Base-by-base conservation (phyloP, 37 sponge, comb jelly and placozoan genomes). In the Beroe ovata region DNA sequence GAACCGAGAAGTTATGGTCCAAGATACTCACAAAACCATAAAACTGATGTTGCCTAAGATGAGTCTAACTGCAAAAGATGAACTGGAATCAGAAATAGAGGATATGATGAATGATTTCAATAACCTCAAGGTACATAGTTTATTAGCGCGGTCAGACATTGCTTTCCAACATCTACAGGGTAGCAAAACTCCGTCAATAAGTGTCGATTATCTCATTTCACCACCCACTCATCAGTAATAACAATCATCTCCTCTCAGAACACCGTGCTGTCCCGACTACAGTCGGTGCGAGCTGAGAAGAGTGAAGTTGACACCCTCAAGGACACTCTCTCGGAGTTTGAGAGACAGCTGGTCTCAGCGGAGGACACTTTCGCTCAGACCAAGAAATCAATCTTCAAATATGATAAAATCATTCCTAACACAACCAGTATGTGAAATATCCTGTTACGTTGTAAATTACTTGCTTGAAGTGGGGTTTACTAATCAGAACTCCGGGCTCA, bases 21-120 rank as follows among this genome's bases (percentile, higher is more conserved):
- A 77, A 36, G 84, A 77, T 39, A 77, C 84, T n/a, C 84, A 77
- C 47, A 77, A 41, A 30, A 77, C 84, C 47, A 77, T 77, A 14
- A 77, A 42, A 40, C 20, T 42, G 22, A 77, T 42, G 54, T 25
- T 77, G 33, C 84, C 84, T 21, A 77, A 77, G 28, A 30, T 77
- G 18, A 32, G 36, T n/a, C 38, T 77, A 11, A 77, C 84, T 42
- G 84, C 84, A 22, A 77, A 77, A 25, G 84, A 40, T 25, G 36
- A 77, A 23, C 84, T 77, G 2, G 23, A 21, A 30, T 40, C 54
- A 36, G 36, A 77, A 77, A 39, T 77, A 21, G 84, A 77, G 84
- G 84, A 35, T 32, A 77, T 77, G 84, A 6, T 77, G 54, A 11
- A 39, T 77, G 84, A 77, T 42, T 77, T 77, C 84, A 77, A 35